Conservation (phyloP, 1,140 invertebrate species). For the Mycetomoellerius zeteki region DNA sequence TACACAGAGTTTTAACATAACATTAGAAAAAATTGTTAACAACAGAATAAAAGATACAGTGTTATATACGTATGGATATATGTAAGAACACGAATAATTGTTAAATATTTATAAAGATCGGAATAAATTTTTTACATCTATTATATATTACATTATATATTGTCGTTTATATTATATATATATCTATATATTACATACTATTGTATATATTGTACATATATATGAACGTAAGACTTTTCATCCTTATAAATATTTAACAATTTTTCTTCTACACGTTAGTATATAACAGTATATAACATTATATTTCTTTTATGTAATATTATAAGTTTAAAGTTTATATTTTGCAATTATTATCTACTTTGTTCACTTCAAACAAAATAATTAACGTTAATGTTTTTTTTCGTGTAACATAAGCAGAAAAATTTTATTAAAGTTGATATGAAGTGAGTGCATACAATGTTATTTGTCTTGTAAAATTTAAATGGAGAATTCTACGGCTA, state of each 20-base stretch:
- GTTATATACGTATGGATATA: background rate
- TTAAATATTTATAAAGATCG: too few species aligned
- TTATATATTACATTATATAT: too few species aligned
- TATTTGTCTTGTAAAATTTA: slow-evolving; percentile 18
- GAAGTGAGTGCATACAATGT: background rate
- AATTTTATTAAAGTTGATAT: slow-evolving; percentile 5
- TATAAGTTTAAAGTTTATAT: background rate
- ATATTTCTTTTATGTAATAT: background rate
- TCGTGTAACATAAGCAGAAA: background rate
- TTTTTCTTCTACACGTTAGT: background rate
- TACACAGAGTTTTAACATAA: background rate
- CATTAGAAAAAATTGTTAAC: background rate
- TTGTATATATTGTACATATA: background rate
- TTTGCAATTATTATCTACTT: background rate
- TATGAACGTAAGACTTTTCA: background rate
- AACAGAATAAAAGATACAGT: background rate
- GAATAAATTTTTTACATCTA: too few species aligned
- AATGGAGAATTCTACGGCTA: background rate
- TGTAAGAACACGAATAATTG: too few species aligned
- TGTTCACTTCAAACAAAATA: background rate
- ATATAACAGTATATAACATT: too few species aligned
- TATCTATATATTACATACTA: background rate
- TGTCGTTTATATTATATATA: background rate
- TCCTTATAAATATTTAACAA: background rate
- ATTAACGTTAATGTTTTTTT: background rate